A percentile compares a stretch with the other conserved stretches of the same genome.
Conservation (phyloP, 2,797 vertebrate genomes). For the Rhinoraja longicauda region DNA sequence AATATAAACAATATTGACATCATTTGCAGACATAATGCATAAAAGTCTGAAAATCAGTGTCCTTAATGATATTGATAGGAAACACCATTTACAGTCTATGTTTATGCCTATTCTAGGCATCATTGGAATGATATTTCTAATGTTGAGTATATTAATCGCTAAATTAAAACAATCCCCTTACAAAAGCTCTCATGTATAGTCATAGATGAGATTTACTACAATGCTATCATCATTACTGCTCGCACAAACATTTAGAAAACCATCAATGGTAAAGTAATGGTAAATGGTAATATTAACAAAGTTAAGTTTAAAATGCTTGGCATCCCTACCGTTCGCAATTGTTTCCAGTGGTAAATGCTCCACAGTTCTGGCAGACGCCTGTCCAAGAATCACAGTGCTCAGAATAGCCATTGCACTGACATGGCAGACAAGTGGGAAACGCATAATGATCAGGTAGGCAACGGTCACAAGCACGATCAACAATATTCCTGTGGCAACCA, state of each 20-base stretch:
- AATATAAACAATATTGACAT: not conserved
- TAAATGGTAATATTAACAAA: slow-evolving; percentile 8
- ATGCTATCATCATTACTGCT: not conserved
- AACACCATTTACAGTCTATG: not conserved
- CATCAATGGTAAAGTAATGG: not conserved
- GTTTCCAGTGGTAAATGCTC: slow-evolving; percentile 57
- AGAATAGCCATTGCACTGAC: slow-evolving; percentile 61
- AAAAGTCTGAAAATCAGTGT: not conserved
- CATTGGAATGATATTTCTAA: not conserved
- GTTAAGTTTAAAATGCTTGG: not conserved
- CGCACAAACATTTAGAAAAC: not conserved
- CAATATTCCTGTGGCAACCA: slow-evolving; percentile 56
- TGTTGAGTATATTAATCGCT: not conserved
- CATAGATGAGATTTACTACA: no score
- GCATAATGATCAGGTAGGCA: slow-evolving; percentile 67
- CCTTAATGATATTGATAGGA: not conserved
- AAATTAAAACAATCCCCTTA: slow-evolving; percentile 3
- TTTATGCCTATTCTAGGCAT: not conserved
- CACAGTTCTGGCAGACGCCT: slow-evolving; percentile 63
- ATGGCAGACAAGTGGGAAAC: slow-evolving; percentile 70
- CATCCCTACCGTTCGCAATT: slow-evolving; percentile 64
- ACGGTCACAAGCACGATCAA: slow-evolving; percentile 60
- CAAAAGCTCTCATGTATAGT: not conserved
- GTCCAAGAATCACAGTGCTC: slow-evolving; percentile 64
- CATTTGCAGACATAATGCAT: not conserved